Evolutionary conservation across 1,140 invertebrate genomes (phyloP).

Genomic region (Drosophila aff.): DNA sequence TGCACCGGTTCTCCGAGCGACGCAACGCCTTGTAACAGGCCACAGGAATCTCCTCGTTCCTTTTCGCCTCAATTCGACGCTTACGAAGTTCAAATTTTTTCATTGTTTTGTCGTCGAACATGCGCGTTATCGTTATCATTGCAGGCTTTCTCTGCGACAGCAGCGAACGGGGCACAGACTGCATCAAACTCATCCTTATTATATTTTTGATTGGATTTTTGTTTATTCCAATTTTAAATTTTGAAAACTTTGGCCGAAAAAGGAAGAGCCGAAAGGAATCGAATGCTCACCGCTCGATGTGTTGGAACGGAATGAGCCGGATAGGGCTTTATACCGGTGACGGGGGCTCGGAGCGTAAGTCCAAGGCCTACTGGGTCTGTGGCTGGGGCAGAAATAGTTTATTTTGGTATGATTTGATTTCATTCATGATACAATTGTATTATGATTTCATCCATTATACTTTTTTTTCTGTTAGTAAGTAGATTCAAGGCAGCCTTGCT

Average conservation of each 20-base stretch:
- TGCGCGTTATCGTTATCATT: not conserved
- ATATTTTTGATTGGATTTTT: not conserved
- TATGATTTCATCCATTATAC: not conserved
- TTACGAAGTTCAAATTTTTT: not conserved
- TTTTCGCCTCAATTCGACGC: no score
- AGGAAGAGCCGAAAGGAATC: not conserved
- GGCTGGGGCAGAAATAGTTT: not conserved
- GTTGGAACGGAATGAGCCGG: no score
- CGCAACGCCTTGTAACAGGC: conserved; percentile 5
- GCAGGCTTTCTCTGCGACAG: not conserved
- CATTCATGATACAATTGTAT: no score
- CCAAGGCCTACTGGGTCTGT: no score
- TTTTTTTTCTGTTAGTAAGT: not conserved
- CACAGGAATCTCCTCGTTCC: no score
- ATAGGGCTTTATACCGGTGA: no score
- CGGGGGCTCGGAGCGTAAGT: no score
- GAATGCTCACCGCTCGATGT: not conserved
- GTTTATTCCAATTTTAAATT: not conserved
- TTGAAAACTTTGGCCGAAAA: conserved; percentile 7
- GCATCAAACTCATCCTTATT: conserved; percentile 7
- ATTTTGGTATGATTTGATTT: no score
- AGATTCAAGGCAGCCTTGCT: not conserved
- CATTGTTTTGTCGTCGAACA: not conserved
- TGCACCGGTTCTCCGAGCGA: conserved; percentile 11
- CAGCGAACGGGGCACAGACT: not conserved